phyloP scores from a whole-genome alignment of 1,140 invertebrate species.

The Neoseiulus cucumeris region DNA sequence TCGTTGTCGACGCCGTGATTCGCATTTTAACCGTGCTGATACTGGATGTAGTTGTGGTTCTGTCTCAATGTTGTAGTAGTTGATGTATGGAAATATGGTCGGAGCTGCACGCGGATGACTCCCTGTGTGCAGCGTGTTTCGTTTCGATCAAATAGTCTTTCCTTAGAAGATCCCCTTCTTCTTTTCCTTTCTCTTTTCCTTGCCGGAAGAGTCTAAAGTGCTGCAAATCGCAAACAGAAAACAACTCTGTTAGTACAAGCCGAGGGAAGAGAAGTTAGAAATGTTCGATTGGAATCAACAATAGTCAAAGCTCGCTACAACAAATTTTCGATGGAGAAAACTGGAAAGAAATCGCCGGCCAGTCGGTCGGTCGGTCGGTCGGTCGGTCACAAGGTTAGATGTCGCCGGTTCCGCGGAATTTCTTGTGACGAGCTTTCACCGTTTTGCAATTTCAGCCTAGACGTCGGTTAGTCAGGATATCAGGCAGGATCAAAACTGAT shows the following conservation, averaged over 20 bases:
- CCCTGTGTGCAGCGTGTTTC: too few relatives aligned
- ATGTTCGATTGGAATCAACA: not conserved
- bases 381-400: not conserved
- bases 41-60: too few relatives aligned
- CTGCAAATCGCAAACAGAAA: not conserved
- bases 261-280: not conserved
- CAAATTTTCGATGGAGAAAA: too few relatives aligned
- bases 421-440: not conserved
- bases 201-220: not conserved
- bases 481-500: not conserved
- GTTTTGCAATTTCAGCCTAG: not conserved
- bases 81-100: too few relatives aligned
- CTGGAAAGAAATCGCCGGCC: not conserved
- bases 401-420: not conserved
- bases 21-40: too few relatives aligned
- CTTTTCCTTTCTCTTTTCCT: constrained; percentile 11
- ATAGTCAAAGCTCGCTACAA: not conserved
- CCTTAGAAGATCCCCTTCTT: constrained; percentile 8
- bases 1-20: too few relatives aligned
- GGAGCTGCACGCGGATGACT: too few relatives aligned
- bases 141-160: not conserved
- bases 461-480: not conserved
- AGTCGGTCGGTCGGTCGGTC: not conserved
- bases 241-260: not conserved
- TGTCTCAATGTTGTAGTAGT: too few relatives aligned